Evolutionary conservation across 2,797 vertebrate genomes (phyloP), one percentile per base, ranked within the genome.

Genomic region (Neoniphon sammara): DNA sequence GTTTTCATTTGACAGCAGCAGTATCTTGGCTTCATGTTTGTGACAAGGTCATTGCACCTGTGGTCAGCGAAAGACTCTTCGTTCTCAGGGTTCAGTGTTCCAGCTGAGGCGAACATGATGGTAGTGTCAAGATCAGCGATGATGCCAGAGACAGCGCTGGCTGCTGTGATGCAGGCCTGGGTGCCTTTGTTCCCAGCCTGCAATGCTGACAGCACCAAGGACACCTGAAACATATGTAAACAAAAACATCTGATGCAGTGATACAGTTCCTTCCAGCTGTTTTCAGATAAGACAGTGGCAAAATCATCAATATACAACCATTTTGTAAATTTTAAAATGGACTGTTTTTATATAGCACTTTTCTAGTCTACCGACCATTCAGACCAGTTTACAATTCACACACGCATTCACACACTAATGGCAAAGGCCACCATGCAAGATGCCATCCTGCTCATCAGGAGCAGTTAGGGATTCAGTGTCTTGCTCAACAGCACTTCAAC

Each of bases 161-260:
- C 97, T 0, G 98, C 98, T 0, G 98, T 99, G 83, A 99, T 99
- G 70, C 98, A 99, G 39, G 98, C 98, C 90, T 99, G 98, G 0
- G 98, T 99, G 64, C 98, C 98, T 89, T 97, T 98, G 91, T 99
- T 99, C 50, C 98, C 98, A 1, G 98, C 98, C 91, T 99, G 98
- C 50, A 99, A 95, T 7, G 98, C 98, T 0, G 97, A 98, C 42
- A 99, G 91, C 15, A 99, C 98, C 93, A 98, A 90, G 68, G 98
- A 98, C 11, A 99, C 98, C 98, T 99, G 85, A 1, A 85, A 82
- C 36, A 81, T 18, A 18, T 34, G 23, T 39, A n/a, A 81, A 67
- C 49, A 25, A 52, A 23, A 47, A n/a, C 42, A 77, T 73, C 70
- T 66, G 46, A 70, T n/a, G 58, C 30, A 44, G 27, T 66, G 46